These are phyloP conservation scores for Dipodomys ordii DNA, from an alignment of 2,113 vertebrate species.

Conservation along the genomic window DNA sequence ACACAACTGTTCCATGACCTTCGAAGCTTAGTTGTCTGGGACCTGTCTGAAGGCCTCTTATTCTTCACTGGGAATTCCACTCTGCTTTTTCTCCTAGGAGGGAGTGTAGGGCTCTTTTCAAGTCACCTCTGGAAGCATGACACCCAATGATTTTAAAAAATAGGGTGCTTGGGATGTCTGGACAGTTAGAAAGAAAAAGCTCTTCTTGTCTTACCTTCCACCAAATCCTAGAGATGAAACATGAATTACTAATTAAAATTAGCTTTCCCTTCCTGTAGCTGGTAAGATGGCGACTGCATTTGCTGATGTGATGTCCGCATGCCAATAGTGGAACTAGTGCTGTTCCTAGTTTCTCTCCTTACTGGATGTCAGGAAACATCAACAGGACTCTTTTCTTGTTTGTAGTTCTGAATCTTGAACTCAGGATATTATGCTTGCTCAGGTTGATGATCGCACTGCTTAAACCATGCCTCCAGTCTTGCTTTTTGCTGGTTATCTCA, in stretches of 20 bases:
- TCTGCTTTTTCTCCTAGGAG: constrained; percentile 11
- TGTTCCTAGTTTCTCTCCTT: background rate
- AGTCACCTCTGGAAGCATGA: background rate
- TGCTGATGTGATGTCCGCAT: background rate
- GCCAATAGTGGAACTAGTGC: fast-evolving
- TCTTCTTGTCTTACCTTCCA: constrained; percentile 20
- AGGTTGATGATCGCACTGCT: no score
- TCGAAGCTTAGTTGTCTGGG: background rate
- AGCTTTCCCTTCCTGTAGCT: constrained; percentile 21
- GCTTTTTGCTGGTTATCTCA: no score
- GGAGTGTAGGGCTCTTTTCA: background rate
- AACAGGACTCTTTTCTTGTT: background rate
- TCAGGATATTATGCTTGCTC: no score
- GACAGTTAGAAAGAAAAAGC: constrained; percentile 44
- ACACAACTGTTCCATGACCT: background rate
- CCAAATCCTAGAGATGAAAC: constrained; percentile 39
- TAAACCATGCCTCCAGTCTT: no score
- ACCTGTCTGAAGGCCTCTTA: constrained; percentile 7
- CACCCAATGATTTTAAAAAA: background rate
- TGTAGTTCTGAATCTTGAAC: no score
- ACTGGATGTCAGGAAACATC: background rate
- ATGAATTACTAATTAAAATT: constrained; percentile 5
- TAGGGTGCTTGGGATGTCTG: background rate
- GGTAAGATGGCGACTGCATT: background rate
- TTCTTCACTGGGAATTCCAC: background rate